phyloP scores from a whole-genome alignment of 2,888 invertebrate genomes.

The Saturnia pavonia region DNA sequence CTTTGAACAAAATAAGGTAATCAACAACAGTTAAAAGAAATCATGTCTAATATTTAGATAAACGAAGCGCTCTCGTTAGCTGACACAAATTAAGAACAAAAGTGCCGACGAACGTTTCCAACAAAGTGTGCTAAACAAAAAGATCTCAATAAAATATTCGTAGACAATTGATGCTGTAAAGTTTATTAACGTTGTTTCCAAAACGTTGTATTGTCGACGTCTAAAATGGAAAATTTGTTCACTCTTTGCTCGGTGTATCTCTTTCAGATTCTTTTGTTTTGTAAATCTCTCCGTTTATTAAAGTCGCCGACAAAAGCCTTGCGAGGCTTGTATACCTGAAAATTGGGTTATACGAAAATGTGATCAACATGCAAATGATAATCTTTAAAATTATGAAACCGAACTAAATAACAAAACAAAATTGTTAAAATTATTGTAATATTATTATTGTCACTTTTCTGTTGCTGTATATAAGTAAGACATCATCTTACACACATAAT shows the following conservation, averaged over 20 bases:
- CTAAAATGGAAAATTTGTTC: conserved; percentile 29
- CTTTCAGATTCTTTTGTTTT: conserved; percentile 48
- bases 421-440: background rate
- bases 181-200: conserved; percentile 56
- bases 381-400: conserved; percentile 26
- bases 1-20: conserved; percentile 4
- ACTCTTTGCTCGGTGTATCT: conserved; percentile 26
- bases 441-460: background rate
- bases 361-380: conserved; percentile 48
- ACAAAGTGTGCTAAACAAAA: conserved; percentile 50
- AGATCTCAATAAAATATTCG: conserved; percentile 46
- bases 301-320: conserved; percentile 51
- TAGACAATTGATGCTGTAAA: conserved; percentile 62
- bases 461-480: background rate
- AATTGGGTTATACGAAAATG: conserved; percentile 21
- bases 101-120: conserved; percentile 47
- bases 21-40: conserved; percentile 29
- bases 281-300: conserved; percentile 48
- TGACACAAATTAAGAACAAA: conserved; percentile 35
- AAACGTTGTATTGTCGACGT: conserved; percentile 44
- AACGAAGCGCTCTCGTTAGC: conserved; percentile 5
- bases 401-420: background rate
- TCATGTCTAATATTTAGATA: conserved; percentile 18
- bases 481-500: too few relatives aligned
- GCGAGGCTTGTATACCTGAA: conserved; percentile 56